A percentile compares a stretch with the other conserved stretches of the same genome.
phyloP scores from a whole-genome alignment of 1,140 invertebrate genomes.

The Maconellicoccus hirsutus region DNA sequence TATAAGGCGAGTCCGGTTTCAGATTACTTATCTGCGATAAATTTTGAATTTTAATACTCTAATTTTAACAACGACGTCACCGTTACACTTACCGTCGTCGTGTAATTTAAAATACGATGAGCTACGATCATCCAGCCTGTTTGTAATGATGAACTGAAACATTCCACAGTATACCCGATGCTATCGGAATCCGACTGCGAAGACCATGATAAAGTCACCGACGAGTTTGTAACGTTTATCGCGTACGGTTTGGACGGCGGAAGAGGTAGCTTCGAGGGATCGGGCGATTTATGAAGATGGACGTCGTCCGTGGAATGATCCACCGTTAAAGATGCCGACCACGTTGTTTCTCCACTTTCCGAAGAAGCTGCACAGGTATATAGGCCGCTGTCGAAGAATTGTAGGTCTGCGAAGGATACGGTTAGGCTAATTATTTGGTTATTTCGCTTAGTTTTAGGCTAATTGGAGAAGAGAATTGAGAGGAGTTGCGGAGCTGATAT shows the following conservation, averaged over 20 bases:
- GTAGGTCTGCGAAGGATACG: constrained; percentile 49
- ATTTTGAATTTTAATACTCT: background rate
- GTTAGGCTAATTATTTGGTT: too few relatives aligned
- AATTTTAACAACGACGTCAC: too few relatives aligned
- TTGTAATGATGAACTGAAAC: constrained; percentile 70
- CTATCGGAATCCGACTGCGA: constrained; percentile 40
- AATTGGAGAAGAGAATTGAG: too few relatives aligned
- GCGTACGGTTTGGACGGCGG: constrained; percentile 56
- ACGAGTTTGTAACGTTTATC: constrained; percentile 62
- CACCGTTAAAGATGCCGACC: constrained; percentile 63
- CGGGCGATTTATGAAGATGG: constrained; percentile 60
- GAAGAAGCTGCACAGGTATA: constrained; percentile 74
- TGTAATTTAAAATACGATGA: constrained; percentile 51
- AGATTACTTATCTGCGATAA: constrained; percentile 46
- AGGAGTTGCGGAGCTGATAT: too few relatives aligned
- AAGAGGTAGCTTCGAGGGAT: constrained; percentile 62
- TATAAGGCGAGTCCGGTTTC: constrained; percentile 67
- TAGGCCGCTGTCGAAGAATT: constrained; percentile 55
- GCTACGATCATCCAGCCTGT: constrained; percentile 63
- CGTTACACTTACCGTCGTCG: constrained; percentile 44
- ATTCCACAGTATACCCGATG: constrained; percentile 72
- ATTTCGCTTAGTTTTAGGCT: too few relatives aligned
- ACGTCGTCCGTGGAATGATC: constrained; percentile 44
- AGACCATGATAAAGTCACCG: constrained; percentile 69
- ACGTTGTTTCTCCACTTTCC: constrained; percentile 70